A percentile compares a stretch with the other conserved stretches of the same genome.
These are phyloP conservation scores for Odobenus rosmarus DNA, from an alignment of 2,113 vertebrate species.

Conservation along the genomic window DNA sequence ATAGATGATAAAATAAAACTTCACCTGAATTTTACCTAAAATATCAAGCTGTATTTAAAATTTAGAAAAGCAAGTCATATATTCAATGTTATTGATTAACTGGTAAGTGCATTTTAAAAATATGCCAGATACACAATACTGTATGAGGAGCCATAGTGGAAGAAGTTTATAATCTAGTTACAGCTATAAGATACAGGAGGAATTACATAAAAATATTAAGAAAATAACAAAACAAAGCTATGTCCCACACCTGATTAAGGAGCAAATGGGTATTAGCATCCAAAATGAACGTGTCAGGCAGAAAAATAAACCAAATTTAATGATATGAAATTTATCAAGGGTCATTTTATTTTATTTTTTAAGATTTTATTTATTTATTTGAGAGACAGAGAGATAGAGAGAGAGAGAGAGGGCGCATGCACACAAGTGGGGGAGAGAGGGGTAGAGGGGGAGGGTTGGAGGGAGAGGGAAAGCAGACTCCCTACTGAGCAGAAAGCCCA, in stretches of 20 bases:
- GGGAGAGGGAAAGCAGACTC: not conserved
- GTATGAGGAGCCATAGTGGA: rapidly evolving
- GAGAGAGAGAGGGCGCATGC: not conserved
- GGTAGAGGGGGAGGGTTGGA: not conserved
- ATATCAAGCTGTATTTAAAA: not conserved
- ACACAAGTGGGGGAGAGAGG: no score
- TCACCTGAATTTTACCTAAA: not conserved
- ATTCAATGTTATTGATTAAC: not conserved
- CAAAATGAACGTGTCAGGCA: not conserved
- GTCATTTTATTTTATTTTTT: not conserved
- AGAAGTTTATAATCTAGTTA: not conserved
- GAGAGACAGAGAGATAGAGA: not conserved
- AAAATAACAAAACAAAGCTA: not conserved
- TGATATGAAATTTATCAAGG: not conserved
- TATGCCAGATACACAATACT: not conserved
- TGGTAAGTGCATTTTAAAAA: not conserved
- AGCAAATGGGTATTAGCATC: not conserved
- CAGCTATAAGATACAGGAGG: not conserved
- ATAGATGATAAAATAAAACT: not conserved
- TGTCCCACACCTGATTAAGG: rapidly evolving
- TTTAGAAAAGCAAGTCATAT: not conserved
- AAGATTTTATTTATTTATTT: not conserved
- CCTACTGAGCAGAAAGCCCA: not conserved
- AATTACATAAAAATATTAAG: not conserved
- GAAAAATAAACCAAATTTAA: not conserved